Base-by-base conservation (phyloP, 2,888 invertebrate genomes). In the Rotaria socialis region DNA sequence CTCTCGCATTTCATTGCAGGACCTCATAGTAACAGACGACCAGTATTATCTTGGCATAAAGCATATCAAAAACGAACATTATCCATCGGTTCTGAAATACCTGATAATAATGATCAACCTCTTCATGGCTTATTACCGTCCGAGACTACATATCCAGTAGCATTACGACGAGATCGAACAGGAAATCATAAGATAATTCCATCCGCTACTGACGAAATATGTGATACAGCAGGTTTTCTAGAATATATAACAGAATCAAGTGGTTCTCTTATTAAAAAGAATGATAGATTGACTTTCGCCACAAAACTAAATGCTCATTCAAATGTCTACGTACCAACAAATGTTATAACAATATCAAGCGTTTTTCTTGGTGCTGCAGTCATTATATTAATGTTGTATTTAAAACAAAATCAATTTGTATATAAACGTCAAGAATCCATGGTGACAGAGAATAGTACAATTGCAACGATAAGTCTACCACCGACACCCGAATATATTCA, bases 221-320 rank as follows among this genome's bases (percentile, higher is more conserved):
- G 92, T 94, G 88, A 94, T 95, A 89, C 91, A 94, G 50, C 92
- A 94, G 90, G 92, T 90, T 75, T 89, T 89, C 8, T 85, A 6
- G 8, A 67, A 67, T 35, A 19, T 35, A 41, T 67, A 6, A 16
- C 5, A 7, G 6, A 35, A 14, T 14, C 19, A 41, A 35, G 0
- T 19, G 67, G 35, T 35, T 4, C 6, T 67, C 35, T 35, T 35
- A 35, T 41, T 19, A 16, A 35, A 35, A 35, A 67, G 19, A 3
- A 16, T 27, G 35, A 67, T 35, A 27, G 24, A 7, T 35, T 14
- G 0, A 7, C 35, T 41, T 35, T 35, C 4, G 14, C 0, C 7
- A 67, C 0, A 14, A 35, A 27, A 35, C 0, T 27, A 6, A 67
- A 67, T 19, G 14, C 35, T 6, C 27, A 35, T 67, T 35, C 35